A percentile compares a stretch with the other conserved stretches of the same genome.
Evolutionary conservation across 2,113 vertebrate genomes (phyloP).

Genomic region (Miniopterus natalensis): DNA sequence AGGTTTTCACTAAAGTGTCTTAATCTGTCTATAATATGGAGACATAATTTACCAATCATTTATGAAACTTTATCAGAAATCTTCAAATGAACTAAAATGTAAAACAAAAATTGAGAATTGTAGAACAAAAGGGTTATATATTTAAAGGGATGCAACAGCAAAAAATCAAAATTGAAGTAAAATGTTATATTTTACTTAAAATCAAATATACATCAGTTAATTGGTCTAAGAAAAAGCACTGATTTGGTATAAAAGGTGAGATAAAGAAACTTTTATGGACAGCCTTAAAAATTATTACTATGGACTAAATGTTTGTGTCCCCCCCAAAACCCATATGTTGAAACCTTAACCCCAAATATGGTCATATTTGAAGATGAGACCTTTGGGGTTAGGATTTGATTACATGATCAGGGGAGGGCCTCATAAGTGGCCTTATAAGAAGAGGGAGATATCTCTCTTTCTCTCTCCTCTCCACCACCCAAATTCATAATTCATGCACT

Average conservation of each 20-base stretch:
- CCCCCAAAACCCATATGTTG: background rate
- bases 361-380: too few species aligned
- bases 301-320: too few species aligned
- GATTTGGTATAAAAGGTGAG: background rate
- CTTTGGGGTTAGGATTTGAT: background rate
- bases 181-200: background rate
- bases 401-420: background rate
- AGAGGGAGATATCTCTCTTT: too few species aligned
- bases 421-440: background rate
- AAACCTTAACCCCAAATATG: too few species aligned
- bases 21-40: background rate
- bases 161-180: background rate
- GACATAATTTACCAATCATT: background rate
- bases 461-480: background rate
- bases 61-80: background rate
- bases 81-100: too few species aligned
- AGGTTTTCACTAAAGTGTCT: background rate
- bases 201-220: background rate
- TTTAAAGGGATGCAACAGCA: background rate
- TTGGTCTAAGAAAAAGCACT: background rate
- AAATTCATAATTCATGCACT: background rate
- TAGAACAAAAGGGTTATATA: background rate
- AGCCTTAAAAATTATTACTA: constrained; percentile 57
- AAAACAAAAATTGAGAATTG: background rate
- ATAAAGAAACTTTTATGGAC: constrained; percentile 56